Evolutionary conservation across 2,797 vertebrate species (phyloP).

Genomic region (Hemibagrus guttatus): DNA sequence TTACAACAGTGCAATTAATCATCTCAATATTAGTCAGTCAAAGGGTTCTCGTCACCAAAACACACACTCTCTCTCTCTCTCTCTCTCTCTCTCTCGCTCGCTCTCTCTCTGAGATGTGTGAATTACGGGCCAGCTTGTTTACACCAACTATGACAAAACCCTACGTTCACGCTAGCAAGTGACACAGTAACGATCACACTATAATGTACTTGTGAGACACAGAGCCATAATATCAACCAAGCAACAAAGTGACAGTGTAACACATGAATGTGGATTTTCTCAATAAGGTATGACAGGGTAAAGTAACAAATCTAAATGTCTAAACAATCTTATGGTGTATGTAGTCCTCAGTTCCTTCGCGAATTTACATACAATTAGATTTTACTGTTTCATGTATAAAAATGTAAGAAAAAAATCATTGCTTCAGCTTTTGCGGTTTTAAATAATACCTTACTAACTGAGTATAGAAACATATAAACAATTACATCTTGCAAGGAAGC

Average conservation of each 20-base stretch:
- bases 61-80: not conserved
- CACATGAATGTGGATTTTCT: not conserved
- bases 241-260: not conserved
- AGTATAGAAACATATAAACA: not conserved
- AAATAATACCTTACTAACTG: not conserved
- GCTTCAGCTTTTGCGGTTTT: not conserved
- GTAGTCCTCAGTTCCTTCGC: not conserved
- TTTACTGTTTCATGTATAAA: not conserved
- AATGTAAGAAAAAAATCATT: not conserved
- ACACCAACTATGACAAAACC: constrained; percentile 34
- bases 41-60: not conserved
- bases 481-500: not conserved
- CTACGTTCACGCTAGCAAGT: constrained; percentile 11
- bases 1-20: constrained; percentile 30
- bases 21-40: not conserved
- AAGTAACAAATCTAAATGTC: not conserved
- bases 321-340: not conserved
- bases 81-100: too few relatives aligned
- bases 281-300: not conserved
- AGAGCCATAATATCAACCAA: not conserved
- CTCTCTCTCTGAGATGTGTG: not conserved
- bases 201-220: not conserved
- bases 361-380: not conserved
- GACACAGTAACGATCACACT: not conserved
- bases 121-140: constrained; percentile 41